These are phyloP conservation scores for Dipodomys spectabilis DNA, from an alignment of 2,113 vertebrate species.

Conservation along the genomic window DNA sequence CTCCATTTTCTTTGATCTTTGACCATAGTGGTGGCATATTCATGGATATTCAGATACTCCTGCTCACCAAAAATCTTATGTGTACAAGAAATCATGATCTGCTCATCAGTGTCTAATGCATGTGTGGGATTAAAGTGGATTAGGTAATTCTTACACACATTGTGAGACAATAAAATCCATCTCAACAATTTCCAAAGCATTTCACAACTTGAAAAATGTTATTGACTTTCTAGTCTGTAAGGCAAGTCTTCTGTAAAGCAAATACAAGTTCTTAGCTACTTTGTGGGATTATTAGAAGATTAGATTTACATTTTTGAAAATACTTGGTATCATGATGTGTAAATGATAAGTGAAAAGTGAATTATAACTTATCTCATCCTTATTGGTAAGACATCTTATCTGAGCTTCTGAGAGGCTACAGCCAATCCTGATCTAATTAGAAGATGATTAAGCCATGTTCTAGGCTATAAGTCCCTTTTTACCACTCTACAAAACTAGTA, in stretches of 20 bases:
- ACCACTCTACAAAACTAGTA: neutral
- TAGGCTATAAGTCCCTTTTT: neutral
- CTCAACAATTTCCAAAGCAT: neutral
- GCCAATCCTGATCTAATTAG: neutral
- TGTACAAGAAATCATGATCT: neutral
- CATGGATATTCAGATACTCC: neutral
- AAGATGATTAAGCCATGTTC: neutral
- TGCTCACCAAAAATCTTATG: neutral
- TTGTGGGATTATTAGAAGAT: neutral
- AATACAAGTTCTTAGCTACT: neutral
- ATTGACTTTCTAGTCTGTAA: neutral
- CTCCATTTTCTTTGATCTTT: neutral
- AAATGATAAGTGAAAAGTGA: neutral
- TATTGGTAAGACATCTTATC: neutral
- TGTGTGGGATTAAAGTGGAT: neutral
- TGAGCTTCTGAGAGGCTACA: neutral
- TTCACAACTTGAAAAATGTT: neutral
- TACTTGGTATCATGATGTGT: neutral
- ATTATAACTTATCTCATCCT: neutral
- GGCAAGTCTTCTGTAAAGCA: neutral
- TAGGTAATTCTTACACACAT: neutral
- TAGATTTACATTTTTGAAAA: conserved; percentile 7
- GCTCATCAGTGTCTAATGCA: neutral
- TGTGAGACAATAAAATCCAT: neutral
- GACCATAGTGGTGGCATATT: neutral